Percentiles rank a stretch among this genome's conserved stretches.
These are phyloP conservation scores for Silurus meridionalis DNA, from an alignment of 2,113 vertebrate species.

Conservation along the genomic window DNA sequence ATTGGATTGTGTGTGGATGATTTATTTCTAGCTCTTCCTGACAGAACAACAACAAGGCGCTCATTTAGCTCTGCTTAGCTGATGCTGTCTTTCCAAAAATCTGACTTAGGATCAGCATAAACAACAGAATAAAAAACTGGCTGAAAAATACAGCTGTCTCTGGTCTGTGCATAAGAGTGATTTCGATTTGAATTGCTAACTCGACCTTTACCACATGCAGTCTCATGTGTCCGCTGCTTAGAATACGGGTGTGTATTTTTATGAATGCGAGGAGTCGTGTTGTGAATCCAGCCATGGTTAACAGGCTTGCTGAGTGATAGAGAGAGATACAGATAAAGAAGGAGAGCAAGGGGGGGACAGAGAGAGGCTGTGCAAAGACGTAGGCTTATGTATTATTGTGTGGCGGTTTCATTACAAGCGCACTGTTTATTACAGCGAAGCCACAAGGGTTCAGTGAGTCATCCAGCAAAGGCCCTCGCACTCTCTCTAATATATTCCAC, in stretches of 20 bases:
- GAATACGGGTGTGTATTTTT: constrained; percentile 25
- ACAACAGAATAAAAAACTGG: neutral
- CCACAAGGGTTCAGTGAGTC: constrained; percentile 46
- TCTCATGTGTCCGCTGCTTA: neutral
- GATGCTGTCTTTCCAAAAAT: neutral
- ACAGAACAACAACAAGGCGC: neutral
- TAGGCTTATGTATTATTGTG: constrained; percentile 43
- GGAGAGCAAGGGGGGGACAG: neutral
- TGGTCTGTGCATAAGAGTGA: neutral
- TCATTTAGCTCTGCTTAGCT: neutral
- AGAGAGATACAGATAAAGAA: neutral
- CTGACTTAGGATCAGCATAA: neutral
- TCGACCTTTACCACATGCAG: constrained; percentile 33
- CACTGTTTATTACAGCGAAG: constrained; percentile 35
- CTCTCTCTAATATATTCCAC: constrained; percentile 45
- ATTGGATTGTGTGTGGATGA: neutral
- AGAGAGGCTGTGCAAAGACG: constrained; percentile 7
- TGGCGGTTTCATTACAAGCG: constrained; percentile 44
- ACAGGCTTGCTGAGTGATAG: neutral
- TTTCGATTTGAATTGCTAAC: constrained; percentile 37
- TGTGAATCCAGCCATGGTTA: constrained; percentile 27
- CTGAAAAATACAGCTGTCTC: neutral
- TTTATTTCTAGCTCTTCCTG: neutral
- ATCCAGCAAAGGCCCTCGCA: constrained; percentile 29
- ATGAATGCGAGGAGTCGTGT: constrained; percentile 13